Percentiles rank a stretch among this genome's conserved stretches.
phyloP scores from a whole-genome alignment of 2,113 vertebrate genomes.

The Percina caprodes region DNA sequence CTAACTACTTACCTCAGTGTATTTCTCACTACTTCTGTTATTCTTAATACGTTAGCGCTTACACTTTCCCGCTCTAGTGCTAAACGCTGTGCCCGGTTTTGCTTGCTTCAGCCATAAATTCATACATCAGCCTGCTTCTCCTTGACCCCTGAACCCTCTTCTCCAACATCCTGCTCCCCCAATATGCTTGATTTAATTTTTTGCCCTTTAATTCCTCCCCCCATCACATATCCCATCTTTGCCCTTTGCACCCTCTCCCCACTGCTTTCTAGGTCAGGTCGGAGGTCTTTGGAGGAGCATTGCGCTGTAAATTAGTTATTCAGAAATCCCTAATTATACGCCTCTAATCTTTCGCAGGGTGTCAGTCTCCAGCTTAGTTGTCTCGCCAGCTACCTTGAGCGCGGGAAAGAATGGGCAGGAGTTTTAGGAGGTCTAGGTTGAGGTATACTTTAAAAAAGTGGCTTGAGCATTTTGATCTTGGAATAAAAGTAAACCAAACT shows the following conservation, averaged over 20 bases:
- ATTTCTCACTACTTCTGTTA: conserved; percentile 12
- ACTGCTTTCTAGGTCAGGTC: conserved; percentile 66
- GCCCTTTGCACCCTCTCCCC: not conserved
- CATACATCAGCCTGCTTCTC: not conserved
- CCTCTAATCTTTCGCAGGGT: conserved; percentile 83
- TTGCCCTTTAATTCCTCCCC: conserved; percentile 17
- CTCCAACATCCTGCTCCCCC: not conserved
- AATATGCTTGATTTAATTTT: conserved; percentile 37
- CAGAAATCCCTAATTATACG: conserved; percentile 87
- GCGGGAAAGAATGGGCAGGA: conserved; percentile 57
- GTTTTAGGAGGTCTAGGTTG: conserved; percentile 15
- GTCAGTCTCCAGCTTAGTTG: conserved; percentile 81
- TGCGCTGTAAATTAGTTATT: conserved; percentile 88
- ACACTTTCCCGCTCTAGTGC: not conserved
- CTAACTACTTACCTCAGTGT: not conserved
- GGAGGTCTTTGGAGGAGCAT: conserved; percentile 72
- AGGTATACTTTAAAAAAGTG: not conserved
- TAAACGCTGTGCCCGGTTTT: not conserved
- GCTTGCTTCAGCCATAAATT: not conserved
- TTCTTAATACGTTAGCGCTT: not conserved
- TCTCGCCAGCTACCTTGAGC: conserved; percentile 74
- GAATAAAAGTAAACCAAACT: not conserved
- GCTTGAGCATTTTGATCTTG: not conserved
- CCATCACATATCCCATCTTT: conserved; percentile 2
- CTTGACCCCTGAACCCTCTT: not conserved